phyloP scores from a whole-genome alignment of 2,797 vertebrate genomes.

The Holocentrus rufus region DNA sequence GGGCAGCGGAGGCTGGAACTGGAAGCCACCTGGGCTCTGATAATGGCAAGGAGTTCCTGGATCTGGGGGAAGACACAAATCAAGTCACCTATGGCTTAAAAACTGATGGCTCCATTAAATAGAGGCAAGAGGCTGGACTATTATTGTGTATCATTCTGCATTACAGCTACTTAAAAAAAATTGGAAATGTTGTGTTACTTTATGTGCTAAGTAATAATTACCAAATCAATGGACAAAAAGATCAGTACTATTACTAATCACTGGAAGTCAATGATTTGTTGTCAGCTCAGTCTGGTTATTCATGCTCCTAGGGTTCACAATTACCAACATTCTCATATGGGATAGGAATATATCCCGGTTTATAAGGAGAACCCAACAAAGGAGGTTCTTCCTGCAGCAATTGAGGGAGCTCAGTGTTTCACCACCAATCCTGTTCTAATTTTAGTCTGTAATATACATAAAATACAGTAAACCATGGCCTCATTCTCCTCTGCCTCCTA shows the following conservation, averaged over 20 bases:
- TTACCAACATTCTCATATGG: no score
- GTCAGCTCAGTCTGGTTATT: no score
- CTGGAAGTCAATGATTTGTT: no score
- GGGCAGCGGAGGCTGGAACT: conserved; percentile 90
- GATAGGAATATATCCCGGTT: not conserved
- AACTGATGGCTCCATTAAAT: not conserved
- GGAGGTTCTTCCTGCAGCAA: not conserved
- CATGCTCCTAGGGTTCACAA: no score
- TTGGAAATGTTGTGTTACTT: not conserved
- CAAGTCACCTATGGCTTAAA: not conserved
- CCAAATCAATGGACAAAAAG: not conserved
- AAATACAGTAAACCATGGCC: not conserved
- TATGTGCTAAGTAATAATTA: not conserved
- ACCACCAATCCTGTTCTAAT: not conserved
- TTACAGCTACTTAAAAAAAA: not conserved
- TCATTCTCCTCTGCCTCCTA: no score
- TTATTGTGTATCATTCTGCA: conserved; percentile 6
- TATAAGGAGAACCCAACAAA: not conserved
- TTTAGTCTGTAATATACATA: not conserved
- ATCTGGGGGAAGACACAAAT: conserved; percentile 68
- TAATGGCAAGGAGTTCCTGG: conserved; percentile 72
- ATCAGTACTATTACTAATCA: no score
- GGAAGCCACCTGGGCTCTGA: conserved; percentile 75
- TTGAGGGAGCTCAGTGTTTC: not conserved
- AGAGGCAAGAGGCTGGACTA: not conserved